Percentiles rank a stretch among this genome's conserved stretches.
Evolutionary conservation across 1,140 invertebrate genomes (phyloP).

Genomic region (Drosophila nannoptera): DNA sequence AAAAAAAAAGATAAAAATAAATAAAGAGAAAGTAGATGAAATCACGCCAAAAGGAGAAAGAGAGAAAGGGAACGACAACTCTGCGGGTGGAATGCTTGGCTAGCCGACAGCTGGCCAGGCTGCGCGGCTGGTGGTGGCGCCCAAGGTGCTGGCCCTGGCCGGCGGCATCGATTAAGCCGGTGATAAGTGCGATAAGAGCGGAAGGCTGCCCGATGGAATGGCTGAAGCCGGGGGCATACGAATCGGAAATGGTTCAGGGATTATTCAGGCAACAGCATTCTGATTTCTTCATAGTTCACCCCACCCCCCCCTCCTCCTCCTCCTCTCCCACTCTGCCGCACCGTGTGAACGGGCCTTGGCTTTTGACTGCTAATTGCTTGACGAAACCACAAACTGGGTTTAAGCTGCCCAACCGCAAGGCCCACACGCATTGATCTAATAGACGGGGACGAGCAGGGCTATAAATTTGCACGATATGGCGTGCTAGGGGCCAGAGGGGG

Average conservation of each 20-base stretch:
- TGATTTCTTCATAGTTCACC: not conserved
- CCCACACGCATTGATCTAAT: slow-evolving; percentile 17
- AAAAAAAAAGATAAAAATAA: not conserved
- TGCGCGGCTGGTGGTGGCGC: slow-evolving; percentile 2
- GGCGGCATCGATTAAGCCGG: slow-evolving; percentile 48
- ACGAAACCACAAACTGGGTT: slow-evolving; percentile 14
- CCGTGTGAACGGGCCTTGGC: not conserved
- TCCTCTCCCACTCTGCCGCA: too few species aligned
- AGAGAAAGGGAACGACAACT: slow-evolving; percentile 22
- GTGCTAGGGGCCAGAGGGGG: too few species aligned
- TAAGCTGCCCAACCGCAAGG: slow-evolving; percentile 9
- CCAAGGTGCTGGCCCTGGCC: slow-evolving; percentile 13
- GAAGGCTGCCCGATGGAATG: not conserved
- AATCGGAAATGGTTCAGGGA: not conserved
- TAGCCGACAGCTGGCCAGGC: not conserved
- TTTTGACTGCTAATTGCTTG: slow-evolving; percentile 12
- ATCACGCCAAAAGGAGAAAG: not conserved
- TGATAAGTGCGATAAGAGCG: slow-evolving; percentile 43
- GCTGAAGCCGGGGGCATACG: not conserved
- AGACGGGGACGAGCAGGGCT: not conserved
- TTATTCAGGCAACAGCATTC: not conserved
- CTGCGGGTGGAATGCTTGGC: slow-evolving; percentile 24
- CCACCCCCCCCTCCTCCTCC: too few species aligned
- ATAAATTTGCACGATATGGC: not conserved
- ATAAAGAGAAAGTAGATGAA: slow-evolving; percentile 4